Percentiles rank a stretch among this genome's conserved stretches.
These are phyloP conservation scores for Arenaria interpres DNA, from an alignment of 2,113 vertebrate species.

Conservation along the genomic window DNA sequence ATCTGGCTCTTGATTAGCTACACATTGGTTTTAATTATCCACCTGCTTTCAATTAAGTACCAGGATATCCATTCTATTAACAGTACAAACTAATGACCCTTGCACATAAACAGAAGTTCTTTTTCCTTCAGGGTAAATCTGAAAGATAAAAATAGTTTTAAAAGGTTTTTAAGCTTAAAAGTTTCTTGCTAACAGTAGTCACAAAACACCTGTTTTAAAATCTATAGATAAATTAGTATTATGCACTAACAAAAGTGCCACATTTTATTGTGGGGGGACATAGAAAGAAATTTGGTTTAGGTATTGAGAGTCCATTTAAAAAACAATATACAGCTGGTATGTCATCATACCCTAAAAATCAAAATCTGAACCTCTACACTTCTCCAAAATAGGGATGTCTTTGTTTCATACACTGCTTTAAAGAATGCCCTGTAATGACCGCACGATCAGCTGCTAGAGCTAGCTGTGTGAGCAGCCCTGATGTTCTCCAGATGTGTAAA, in stretches of 20 bases:
- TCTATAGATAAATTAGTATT: not conserved
- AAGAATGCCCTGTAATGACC: not conserved
- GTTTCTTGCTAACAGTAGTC: not conserved
- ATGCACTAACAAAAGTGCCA: not conserved
- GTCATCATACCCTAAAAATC: not conserved
- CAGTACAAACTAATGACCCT: conserved; percentile 50
- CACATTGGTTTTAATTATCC: conserved; percentile 68
- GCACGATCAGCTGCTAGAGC: not conserved
- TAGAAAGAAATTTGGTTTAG: not conserved
- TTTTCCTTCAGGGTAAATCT: not conserved
- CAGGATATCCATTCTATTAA: conserved; percentile 61
- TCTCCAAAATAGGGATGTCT: not conserved
- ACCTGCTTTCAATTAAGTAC: conserved; percentile 68
- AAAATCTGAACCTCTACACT: not conserved
- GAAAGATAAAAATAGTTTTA: conserved; percentile 4
- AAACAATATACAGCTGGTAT: not conserved
- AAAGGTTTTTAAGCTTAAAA: not conserved
- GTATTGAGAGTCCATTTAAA: not conserved
- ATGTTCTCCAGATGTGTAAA: not conserved
- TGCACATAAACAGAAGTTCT: not conserved
- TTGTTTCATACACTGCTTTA: not conserved
- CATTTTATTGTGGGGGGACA: not conserved
- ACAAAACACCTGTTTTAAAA: not conserved
- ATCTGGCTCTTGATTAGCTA: conserved; percentile 60
- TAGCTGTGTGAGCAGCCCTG: not conserved